A percentile compares a stretch with the other conserved stretches of the same genome.
These are phyloP conservation scores for Gavialis gangeticus DNA, from an alignment of 2,113 vertebrate species.

Conservation along the genomic window DNA sequence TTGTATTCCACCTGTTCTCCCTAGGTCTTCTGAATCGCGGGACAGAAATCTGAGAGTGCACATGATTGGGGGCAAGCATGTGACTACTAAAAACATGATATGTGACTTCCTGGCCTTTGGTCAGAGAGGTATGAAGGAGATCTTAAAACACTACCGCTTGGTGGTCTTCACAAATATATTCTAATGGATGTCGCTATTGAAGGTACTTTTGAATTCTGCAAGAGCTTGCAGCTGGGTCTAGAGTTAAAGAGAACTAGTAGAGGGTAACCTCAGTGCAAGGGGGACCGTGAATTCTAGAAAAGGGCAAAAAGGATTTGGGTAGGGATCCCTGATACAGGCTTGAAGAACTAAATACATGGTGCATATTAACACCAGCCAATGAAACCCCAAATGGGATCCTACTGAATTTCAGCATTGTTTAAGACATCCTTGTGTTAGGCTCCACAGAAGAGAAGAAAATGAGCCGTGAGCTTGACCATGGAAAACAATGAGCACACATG, in stretches of 20 bases:
- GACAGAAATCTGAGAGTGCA: neutral
- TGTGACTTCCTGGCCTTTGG: neutral
- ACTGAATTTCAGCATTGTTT: neutral
- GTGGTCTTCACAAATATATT: too few species aligned
- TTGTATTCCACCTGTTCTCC: too few species aligned
- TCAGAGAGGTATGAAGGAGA: neutral
- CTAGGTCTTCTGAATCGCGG: neutral
- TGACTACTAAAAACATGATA: neutral
- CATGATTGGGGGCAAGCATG: neutral
- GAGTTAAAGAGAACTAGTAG: neutral
- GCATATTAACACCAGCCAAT: neutral
- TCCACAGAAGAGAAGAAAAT: neutral
- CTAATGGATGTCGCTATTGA: neutral
- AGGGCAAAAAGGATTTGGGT: neutral
- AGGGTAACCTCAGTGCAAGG: neutral
- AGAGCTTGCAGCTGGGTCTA: neutral
- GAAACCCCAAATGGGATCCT: accelerated
- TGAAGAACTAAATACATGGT: neutral
- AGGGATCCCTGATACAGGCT: neutral
- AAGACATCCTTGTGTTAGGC: neutral
- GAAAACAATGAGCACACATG: too few species aligned
- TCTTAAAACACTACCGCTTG: neutral
- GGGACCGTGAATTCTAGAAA: neutral
- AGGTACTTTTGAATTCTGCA: neutral
- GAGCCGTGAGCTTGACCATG: neutral